Conservation (phyloP, 2,113 vertebrate species). For the Aptenodytes forsteri region DNA sequence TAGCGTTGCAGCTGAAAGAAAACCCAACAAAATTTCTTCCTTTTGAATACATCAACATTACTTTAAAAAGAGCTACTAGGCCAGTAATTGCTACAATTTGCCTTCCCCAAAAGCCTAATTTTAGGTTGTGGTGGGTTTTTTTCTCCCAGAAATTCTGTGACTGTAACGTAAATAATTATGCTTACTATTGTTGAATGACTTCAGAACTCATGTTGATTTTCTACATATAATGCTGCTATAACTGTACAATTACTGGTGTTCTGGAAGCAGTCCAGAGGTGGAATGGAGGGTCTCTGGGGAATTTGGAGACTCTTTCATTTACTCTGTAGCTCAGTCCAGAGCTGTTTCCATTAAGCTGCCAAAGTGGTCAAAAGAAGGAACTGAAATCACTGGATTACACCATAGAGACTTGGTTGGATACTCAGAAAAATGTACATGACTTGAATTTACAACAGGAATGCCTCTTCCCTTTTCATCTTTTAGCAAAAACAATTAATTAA, state of each 20-base stretch:
- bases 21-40: neutral
- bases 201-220: neutral
- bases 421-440: neutral
- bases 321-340: neutral
- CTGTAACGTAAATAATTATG: constrained; percentile 31
- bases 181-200: neutral
- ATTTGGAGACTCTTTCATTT: neutral
- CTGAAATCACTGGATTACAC: neutral
- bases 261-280: neutral
- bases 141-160: neutral
- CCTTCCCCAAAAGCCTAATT: constrained; percentile 11
- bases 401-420: neutral
- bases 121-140: neutral
- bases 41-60: neutral
- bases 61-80: neutral
- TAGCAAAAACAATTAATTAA: neutral
- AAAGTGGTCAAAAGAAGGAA: neutral
- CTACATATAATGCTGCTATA: neutral
- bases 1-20: neutral
- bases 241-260: neutral
- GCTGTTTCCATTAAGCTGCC: neutral
- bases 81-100: constrained; percentile 44
- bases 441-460: neutral
- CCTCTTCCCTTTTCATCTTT: neutral
- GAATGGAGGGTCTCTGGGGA: neutral